Evolutionary conservation across 37 sponge, comb jelly and placozoan species (phyloP).

Genomic region (Crambe crambe): DNA sequence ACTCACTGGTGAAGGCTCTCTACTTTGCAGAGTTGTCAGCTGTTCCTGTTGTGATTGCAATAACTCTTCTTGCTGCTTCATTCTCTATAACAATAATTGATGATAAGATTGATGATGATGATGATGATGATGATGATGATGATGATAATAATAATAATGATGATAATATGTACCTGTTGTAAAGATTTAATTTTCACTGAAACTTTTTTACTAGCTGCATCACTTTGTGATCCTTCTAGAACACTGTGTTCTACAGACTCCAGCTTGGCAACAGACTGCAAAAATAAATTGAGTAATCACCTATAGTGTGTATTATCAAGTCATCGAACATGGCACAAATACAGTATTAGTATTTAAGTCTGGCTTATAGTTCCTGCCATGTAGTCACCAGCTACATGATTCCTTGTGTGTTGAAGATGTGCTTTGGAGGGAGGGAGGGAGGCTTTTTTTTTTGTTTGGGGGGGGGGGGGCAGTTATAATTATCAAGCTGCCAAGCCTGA

Average conservation of each 20-base stretch:
- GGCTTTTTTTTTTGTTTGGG: no score
- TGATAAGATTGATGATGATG: neutral
- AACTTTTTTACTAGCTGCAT: neutral
- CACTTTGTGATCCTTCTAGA: slow-evolving; percentile 1
- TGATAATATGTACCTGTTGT: neutral
- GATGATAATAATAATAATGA: no score
- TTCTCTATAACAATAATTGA: slow-evolving; percentile 1
- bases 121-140: neutral
- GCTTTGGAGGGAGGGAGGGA: no score
- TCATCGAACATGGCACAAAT: no score
- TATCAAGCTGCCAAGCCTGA: no score
- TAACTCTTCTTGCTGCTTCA: slow-evolving; percentile 38
- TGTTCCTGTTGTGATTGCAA: slow-evolving; percentile 9
- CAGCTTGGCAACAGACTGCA: slow-evolving; percentile 27
- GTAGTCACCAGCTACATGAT: no score
- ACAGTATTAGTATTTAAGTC: no score
- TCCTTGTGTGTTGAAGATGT: no score
- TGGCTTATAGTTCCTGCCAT: no score
- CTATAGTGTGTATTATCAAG: no score
- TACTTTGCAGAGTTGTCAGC: neutral
- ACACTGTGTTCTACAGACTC: neutral
- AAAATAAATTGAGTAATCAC: no score
- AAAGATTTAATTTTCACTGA: neutral
- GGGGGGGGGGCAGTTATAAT: no score
- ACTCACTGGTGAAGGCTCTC: slow-evolving; percentile 26